Base-by-base conservation (phyloP, 2,797 vertebrate genomes). In the Xerus rutilus region DNA sequence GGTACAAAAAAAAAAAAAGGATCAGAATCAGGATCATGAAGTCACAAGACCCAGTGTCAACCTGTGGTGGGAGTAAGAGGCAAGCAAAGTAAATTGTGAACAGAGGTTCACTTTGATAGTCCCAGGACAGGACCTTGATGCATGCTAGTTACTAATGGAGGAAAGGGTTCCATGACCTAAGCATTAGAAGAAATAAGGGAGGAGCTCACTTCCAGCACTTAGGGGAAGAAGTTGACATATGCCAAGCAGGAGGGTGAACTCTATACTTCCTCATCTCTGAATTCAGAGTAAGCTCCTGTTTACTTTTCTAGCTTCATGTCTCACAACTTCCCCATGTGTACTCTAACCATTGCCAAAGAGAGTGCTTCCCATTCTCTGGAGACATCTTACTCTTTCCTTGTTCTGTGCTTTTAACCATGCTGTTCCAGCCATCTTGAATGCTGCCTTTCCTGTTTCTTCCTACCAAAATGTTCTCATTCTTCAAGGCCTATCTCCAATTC, bases 231-330 rank as follows among this genome's bases (percentile, higher is more conserved):
- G 43, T 49, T 67, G 64, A 78, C 64, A 11, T 1, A 73, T 49
- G 49, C 89, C 83, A 84, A 95, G 39, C 49, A 93, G 67, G 54
- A 82, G 49, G 73, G 35, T 32, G 83, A 96, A 91, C 84, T 94
- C 84, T 82, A 74, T 89, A 96, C 94, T 96, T 97, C 95, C 96
- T 96, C 82, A 83, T 96, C 39, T 96, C 72, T 45, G 77, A 97
- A 82, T 97, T 97, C 95, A 96, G 86, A 92, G 77, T 93, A 95
- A 97, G 81, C 73, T 90, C 78, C 85, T 95, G 70, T 94, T 96
- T 85, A 93, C 76, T 47, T 96, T 86, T 88, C 57, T 45, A 95
- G 28, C 12, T 17, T 73, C 77, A 69, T 65, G 20, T 49, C 73
- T 74, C 57, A 79, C 77, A 74, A 86, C 93, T 97, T 97, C 95